phyloP scores from a whole-genome alignment of 2,113 vertebrate species.

The Grus americana region DNA sequence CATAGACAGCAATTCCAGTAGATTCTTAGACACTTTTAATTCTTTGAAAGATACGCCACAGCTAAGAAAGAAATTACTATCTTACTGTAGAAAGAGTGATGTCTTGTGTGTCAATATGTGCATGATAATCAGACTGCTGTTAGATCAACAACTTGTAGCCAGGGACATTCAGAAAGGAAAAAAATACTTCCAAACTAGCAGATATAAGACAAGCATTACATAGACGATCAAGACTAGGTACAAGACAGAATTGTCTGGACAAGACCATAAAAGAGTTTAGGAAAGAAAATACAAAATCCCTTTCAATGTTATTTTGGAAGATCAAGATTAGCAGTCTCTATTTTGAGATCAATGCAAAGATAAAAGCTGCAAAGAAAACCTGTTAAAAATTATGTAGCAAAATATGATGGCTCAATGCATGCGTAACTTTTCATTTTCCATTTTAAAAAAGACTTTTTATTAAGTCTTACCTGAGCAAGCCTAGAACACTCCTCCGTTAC shows the following conservation, averaged over 20 bases:
- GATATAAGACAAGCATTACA: not conserved
- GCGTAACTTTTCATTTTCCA: not conserved
- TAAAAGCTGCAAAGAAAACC: not conserved
- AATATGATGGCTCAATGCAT: not conserved
- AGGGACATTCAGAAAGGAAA: not conserved
- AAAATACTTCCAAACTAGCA: not conserved
- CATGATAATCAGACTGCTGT: not conserved
- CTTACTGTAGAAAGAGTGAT: not conserved
- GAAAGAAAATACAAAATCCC: not conserved
- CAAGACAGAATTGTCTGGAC: not conserved
- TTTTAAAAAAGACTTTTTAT: not conserved
- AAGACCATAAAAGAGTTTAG: not conserved
- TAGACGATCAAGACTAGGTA: not conserved
- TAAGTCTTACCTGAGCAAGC: constrained; percentile 72
- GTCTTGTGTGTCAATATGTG: not conserved
- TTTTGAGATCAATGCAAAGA: not conserved
- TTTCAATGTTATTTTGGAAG: not conserved
- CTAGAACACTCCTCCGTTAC: constrained; percentile 82
- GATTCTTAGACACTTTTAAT: not conserved
- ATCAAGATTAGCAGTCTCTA: not conserved
- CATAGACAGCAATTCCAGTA: not conserved
- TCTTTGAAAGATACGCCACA: not conserved
- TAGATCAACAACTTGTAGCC: not conserved
- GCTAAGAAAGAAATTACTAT: not conserved
- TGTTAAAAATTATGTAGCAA: not conserved